Conservation (phyloP, 2,888 invertebrate genomes). For the Caenorhabditis sp. region DNA sequence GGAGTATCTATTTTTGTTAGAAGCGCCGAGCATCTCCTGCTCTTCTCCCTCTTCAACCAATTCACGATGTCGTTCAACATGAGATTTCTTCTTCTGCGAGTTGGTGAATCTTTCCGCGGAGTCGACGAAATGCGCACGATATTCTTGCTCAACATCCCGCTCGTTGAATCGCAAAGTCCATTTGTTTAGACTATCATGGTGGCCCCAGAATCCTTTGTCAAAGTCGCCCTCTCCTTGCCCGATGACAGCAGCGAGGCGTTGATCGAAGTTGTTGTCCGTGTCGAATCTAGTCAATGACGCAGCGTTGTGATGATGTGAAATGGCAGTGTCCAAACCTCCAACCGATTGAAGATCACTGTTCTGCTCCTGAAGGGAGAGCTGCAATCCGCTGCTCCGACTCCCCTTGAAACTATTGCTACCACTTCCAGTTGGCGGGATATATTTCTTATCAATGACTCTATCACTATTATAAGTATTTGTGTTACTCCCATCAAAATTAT, state of each 20-base stretch:
- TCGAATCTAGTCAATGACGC: constrained; percentile 70
- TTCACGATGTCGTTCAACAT: constrained; percentile 55
- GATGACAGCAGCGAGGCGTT: constrained; percentile 65
- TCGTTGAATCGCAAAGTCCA: constrained; percentile 86
- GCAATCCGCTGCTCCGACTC: constrained; percentile 67
- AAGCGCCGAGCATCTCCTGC: constrained; percentile 8
- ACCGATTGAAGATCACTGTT: constrained; percentile 67
- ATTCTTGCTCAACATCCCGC: constrained; percentile 68
- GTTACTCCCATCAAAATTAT: constrained; percentile 47
- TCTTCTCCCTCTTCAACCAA: constrained; percentile 28
- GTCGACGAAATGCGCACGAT: constrained; percentile 69
- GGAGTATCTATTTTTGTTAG: constrained; percentile 61
- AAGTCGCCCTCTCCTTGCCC: constrained; percentile 52
- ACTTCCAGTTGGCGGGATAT: constrained; percentile 57
- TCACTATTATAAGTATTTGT: constrained; percentile 48
- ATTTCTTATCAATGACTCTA: constrained; percentile 28
- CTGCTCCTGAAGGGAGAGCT: constrained; percentile 57
- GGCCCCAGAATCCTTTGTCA: constrained; percentile 61
- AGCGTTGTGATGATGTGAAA: constrained; percentile 70
- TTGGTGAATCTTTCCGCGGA: constrained; percentile 56
- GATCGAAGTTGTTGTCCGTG: constrained; percentile 71
- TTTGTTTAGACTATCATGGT: constrained; percentile 76
- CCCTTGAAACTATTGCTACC: constrained; percentile 67
- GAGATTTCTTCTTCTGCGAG: constrained; percentile 23
- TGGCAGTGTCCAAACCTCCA: constrained; percentile 69